phyloP scores from a whole-genome alignment of 1,140 invertebrate genomes.

The Oryzaephilus surinamensis region DNA sequence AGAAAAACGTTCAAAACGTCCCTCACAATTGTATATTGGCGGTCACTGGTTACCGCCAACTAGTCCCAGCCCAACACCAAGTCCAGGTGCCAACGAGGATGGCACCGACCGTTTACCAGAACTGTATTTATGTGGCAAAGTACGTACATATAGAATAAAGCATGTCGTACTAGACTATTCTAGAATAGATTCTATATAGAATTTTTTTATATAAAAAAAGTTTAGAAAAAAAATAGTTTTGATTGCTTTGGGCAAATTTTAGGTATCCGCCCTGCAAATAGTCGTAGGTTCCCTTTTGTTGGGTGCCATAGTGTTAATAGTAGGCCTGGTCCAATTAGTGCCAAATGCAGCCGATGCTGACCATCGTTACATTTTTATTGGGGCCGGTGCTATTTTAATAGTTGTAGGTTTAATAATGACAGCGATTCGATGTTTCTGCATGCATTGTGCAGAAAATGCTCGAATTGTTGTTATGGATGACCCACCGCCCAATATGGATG shows the following conservation, averaged over 20 bases:
- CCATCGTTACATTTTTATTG: constrained; percentile 59
- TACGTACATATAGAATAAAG: too few species aligned
- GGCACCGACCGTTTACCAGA: constrained; percentile 45
- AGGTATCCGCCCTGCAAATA: constrained; percentile 63
- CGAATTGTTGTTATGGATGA: constrained; percentile 26
- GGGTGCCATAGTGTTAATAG: constrained; percentile 65
- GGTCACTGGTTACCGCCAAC: constrained; percentile 46
- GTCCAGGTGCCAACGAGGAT: constrained; percentile 41
- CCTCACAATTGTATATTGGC: constrained; percentile 57
- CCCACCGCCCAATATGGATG: constrained; percentile 26
- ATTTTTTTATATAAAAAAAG: constrained; percentile 3
- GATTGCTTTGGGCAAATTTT: constrained; percentile 15
- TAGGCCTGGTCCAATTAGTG: constrained; percentile 68
- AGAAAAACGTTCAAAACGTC: constrained; percentile 56
- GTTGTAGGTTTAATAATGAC: constrained; percentile 43
- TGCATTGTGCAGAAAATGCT: constrained; percentile 27
- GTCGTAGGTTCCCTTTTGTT: constrained; percentile 63
- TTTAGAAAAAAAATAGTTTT: not conserved
- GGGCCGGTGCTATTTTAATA: constrained; percentile 49
- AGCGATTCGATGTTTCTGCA: constrained; percentile 34
- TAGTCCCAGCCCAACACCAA: constrained; percentile 47
- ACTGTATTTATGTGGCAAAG: constrained; percentile 63
- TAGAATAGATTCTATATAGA: not conserved
- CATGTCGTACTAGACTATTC: too few species aligned
- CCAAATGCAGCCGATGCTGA: constrained; percentile 68